Evolutionary conservation across 2,113 vertebrate genomes (phyloP).

Genomic region (Crotalus viridis): DNA sequence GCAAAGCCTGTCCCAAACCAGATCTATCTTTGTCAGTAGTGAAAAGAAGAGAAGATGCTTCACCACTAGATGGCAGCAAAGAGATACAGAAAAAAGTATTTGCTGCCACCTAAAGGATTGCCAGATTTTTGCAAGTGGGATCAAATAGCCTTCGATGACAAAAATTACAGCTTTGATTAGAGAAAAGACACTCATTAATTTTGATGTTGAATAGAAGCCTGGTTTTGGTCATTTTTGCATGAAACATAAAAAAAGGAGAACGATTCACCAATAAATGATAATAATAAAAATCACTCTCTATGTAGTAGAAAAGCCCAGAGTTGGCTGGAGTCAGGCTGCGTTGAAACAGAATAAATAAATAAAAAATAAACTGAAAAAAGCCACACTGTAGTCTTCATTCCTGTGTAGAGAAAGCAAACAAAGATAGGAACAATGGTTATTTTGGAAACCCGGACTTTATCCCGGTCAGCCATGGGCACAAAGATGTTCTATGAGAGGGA

Average conservation of each 20-base stretch:
- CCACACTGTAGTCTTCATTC: neutral
- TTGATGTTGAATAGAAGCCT: neutral
- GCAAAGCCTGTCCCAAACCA: neutral
- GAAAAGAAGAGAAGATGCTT: neutral
- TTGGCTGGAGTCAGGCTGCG: neutral
- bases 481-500: neutral
- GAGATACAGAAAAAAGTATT: neutral
- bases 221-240: neutral
- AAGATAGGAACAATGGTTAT: neutral
- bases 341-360: neutral
- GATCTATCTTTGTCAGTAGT: neutral
- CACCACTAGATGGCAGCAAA: neutral
- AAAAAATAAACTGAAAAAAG: neutral
- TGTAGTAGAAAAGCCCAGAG: neutral
- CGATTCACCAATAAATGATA: neutral
- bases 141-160: neutral
- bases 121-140: neutral
- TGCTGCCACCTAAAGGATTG: neutral
- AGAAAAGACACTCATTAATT: neutral
- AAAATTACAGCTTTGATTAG: neutral
- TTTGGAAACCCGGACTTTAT: neutral
- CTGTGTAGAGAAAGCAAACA: neutral
- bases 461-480: neutral
- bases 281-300: neutral
- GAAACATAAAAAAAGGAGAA: neutral